Evolutionary conservation across 2,888 invertebrate genomes (phyloP), one percentile per base, ranked within the genome.

Genomic region (Epinotia bilunana): DNA sequence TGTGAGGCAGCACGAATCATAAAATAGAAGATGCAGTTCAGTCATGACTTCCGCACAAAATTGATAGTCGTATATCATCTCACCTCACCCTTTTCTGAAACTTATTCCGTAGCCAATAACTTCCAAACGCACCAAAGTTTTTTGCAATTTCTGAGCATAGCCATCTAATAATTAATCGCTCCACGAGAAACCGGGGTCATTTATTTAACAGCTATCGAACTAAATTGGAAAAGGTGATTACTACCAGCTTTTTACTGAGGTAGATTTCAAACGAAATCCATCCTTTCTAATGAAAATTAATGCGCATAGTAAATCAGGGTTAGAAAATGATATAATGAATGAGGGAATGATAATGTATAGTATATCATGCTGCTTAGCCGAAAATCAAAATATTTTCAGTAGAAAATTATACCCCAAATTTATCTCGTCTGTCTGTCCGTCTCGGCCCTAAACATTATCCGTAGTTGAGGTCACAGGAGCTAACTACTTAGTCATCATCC

Each of bases 141-240:
- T 68, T 64, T 72, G 18, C 58, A 23, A 72, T 65, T 58, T 58
- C 58, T 69, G 69, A 63, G 46, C 46, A 68, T 62, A 62, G 43
- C 57, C 49, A 53, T 74, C 49, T 58, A 64, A 60, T 74, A 74
- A 74, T 64, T 70, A 70, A 74, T 70, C 53, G 63, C 20, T 53
- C 69, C 49, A 58, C 39, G 49, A 58, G 63, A 63, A 58, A 62
- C 57, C 63, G 20, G 69, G 64, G 70, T 74, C 49, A 74, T 74
- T 74, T 71, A 67, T 75, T 75, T 75, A 71, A 75, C 71, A 61
- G 71, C 71, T 65, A 75, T 75, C 65, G 70, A 74, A 75, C 64
- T 65, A 55, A 75, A 74, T 74, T 60, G 74, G 70, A 70, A 70
- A 74, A 73, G 68, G 62, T 64, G 39, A 74, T 70, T 74, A 74